phyloP scores from a whole-genome alignment of 2,113 vertebrate species.

The Bettongia penicillata region DNA sequence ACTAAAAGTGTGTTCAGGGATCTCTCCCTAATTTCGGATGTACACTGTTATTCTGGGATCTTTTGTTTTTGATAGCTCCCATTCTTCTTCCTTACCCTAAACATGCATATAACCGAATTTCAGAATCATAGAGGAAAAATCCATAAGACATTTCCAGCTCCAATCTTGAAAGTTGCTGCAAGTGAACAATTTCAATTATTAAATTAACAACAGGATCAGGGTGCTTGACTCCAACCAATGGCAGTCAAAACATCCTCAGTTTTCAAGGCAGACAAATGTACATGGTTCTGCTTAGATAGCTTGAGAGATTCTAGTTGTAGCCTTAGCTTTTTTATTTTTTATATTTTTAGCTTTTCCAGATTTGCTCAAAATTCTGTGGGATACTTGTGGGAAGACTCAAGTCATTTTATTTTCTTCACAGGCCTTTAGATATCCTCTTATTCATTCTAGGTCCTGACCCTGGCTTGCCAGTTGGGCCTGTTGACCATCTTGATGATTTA shows the following conservation, averaged over 20 bases:
- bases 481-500: conserved; percentile 20
- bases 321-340: background rate
- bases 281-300: conserved; percentile 39
- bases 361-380: conserved; percentile 12
- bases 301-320: background rate
- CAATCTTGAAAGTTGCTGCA: background rate
- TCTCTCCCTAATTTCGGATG: background rate
- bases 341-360: background rate
- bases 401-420: conserved; percentile 6
- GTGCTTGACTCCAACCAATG: background rate
- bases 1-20: background rate
- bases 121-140: conserved; percentile 17
- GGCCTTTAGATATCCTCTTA: conserved; percentile 25
- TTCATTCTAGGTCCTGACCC: background rate
- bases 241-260: conserved; percentile 19
- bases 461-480: conserved; percentile 24
- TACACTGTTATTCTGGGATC: background rate
- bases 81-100: background rate
- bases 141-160: background rate
- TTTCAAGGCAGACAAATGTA: background rate
- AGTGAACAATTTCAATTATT: conserved; percentile 32
- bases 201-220: conserved; percentile 29
- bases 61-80: background rate
- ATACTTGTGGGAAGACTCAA: conserved; percentile 1
- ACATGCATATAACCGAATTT: background rate